phyloP scores from a whole-genome alignment of 2,113 vertebrate genomes.

The Paedocypris sp. region DNA sequence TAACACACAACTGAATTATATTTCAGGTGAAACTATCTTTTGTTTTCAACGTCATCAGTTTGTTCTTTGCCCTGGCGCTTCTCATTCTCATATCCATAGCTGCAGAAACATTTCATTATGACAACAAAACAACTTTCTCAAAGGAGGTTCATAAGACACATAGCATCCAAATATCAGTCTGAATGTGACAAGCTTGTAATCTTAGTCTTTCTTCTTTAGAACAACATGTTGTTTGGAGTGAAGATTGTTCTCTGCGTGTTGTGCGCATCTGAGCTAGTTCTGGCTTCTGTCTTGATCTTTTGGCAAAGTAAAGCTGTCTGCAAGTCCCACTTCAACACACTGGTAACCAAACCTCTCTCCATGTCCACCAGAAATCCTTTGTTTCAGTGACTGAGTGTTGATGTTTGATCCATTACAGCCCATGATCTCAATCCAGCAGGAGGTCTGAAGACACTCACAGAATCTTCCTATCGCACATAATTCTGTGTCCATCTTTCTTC shows the following conservation, averaged over 20 bases:
- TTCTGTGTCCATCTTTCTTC: no score
- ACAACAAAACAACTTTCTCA: rapidly evolving
- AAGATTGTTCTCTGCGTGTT: constrained; percentile 11
- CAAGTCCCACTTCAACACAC: constrained; percentile 52
- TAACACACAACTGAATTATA: no score
- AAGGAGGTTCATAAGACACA: background rate
- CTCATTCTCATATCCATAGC: background rate
- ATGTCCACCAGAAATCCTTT: no score
- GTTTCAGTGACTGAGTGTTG: no score
- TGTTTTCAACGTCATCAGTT: constrained; percentile 53
- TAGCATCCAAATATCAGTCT: background rate
- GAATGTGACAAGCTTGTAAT: background rate
- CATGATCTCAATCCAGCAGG: constrained; percentile 49
- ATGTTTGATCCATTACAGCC: constrained; percentile 43
- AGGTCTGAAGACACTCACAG: constrained; percentile 19
- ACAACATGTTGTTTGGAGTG: background rate
- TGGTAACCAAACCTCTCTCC: constrained; percentile 43
- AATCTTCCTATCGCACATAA: no score
- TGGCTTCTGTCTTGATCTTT: constrained; percentile 44
- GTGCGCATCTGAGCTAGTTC: constrained; percentile 37
- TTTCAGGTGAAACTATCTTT: constrained; percentile 58
- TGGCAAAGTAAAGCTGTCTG: constrained; percentile 60
- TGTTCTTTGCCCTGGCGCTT: constrained; percentile 42
- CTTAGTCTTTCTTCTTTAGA: background rate
- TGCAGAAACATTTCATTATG: rapidly evolving